Percentiles rank a stretch among this genome's conserved stretches.
Evolutionary conservation across 2,888 invertebrate species (phyloP).

Genomic region (Smittia sp.): DNA sequence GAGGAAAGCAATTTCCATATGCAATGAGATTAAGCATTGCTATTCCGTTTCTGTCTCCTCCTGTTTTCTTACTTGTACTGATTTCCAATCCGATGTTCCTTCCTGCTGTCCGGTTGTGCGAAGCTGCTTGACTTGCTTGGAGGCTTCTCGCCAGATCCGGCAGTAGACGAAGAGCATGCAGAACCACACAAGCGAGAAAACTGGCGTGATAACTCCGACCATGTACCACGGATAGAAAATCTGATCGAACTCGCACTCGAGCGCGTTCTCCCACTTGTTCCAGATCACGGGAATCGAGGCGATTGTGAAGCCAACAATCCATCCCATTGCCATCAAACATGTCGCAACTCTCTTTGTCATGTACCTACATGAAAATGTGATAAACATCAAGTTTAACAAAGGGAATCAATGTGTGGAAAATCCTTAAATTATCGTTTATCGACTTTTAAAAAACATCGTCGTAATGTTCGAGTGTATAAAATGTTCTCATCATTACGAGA

Average conservation of each 20-base stretch:
- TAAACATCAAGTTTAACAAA: background rate
- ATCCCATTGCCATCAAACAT: constrained; percentile 63
- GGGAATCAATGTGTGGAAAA: no score
- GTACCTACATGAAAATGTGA: constrained; percentile 49
- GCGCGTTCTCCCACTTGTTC: constrained; percentile 68
- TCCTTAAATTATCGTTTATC: no score
- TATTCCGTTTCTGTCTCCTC: background rate
- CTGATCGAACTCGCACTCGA: constrained; percentile 67
- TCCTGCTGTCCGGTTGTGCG: constrained; percentile 59
- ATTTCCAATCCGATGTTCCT: constrained; percentile 68
- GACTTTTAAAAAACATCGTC: no score
- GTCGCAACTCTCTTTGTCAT: constrained; percentile 69
- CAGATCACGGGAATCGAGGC: constrained; percentile 72
- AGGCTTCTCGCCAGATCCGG: constrained; percentile 75
- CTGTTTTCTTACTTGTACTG: constrained; percentile 66
- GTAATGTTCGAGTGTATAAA: no score
- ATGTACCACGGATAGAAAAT: constrained; percentile 57
- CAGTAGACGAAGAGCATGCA: constrained; percentile 73
- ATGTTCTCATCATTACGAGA: no score
- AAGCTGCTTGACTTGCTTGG: constrained; percentile 67
- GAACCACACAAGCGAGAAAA: constrained; percentile 71
- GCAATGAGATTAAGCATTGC: background rate
- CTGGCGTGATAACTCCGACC: constrained; percentile 62
- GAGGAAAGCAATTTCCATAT: background rate
- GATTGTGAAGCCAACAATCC: constrained; percentile 65